A percentile compares a stretch with the other conserved stretches of the same genome.
Evolutionary conservation across 2,113 vertebrate species (phyloP).

Genomic region (Tautogolabrus adspersus): DNA sequence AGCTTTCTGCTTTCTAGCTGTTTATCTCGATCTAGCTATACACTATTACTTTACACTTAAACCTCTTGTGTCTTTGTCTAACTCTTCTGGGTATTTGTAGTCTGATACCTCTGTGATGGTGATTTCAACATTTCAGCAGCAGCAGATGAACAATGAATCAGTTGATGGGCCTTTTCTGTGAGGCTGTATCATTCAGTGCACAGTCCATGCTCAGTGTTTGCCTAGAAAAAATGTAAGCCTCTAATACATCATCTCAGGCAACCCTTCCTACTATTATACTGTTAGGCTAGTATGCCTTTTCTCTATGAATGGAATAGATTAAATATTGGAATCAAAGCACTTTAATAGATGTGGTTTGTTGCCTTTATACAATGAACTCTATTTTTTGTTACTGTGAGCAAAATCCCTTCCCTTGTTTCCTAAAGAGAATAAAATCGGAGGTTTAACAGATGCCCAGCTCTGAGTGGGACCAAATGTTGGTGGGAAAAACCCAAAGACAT

Average conservation of each 20-base stretch:
- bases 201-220: slow-evolving; percentile 69
- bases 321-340: neutral
- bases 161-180: slow-evolving; percentile 54
- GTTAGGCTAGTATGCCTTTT: no score
- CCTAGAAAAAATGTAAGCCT: slow-evolving; percentile 58
- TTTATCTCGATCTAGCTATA: no score
- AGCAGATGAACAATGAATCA: slow-evolving; percentile 65
- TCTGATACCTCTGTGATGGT: slow-evolving; percentile 10
- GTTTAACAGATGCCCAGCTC: neutral
- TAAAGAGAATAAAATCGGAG: neutral
- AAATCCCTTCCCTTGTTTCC: neutral
- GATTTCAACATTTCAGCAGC: slow-evolving; percentile 27
- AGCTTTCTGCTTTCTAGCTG: neutral
- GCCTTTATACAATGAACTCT: neutral
- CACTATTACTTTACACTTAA: no score
- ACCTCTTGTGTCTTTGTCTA: no score
- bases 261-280: neutral
- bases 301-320: neutral
- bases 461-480: neutral
- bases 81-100: neutral
- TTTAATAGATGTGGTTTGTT: neutral
- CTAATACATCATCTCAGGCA: slow-evolving; percentile 18
- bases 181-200: slow-evolving; percentile 55
- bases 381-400: neutral
- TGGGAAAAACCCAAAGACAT: neutral